Base-by-base conservation (phyloP, 2,113 vertebrate species). In the Nannobrachium achirus region DNA sequence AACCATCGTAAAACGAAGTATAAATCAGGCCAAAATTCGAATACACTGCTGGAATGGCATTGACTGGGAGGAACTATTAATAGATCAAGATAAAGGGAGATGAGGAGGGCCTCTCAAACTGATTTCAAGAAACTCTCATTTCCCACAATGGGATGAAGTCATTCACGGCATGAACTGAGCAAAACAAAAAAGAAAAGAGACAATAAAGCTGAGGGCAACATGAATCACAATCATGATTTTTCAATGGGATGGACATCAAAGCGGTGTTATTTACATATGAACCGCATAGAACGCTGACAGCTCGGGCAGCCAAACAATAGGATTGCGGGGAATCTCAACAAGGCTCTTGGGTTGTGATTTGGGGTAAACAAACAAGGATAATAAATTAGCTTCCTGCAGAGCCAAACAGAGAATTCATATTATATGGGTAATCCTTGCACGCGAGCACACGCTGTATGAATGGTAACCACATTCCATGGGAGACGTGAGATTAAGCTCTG, bases 191-290 rank as follows among this genome's bases (percentile, higher is more conserved):
- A n/a, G 51, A 75, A 9, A 40, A 48, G 45, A 48, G 14, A 71
- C 33, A 63, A 56, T 20, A 63, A 64, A 66, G 58, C 82, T 50
- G 46, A 9, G 8, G 42, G 45, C 55, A 1, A 72, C 53, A 59
- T 69, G 55, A 78, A 68, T 81, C 64, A 25, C 63, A 19, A 39
- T 63, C 39, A 19, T 8, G 57, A 42, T 56, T 2, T 33, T 72
- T 57, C 48, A 52, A 33, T 10, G 56, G 53, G 20, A 71, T 75
- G 53, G 64, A 56, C 69, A 78, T 59, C 51, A 7, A 49, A 74
- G 75, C 25, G 6, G 10, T 19, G 51, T 51, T 20, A 79, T 87
- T 77, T 85, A 80, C 81, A 82, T 73, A 80, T 76, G 65, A 83
- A 89, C 61, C 33, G 79, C 48, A 19, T 33, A 56, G 64, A 74